Conservation (phyloP, 2,888 invertebrate species). For the Lordiphosa fenestrarum region DNA sequence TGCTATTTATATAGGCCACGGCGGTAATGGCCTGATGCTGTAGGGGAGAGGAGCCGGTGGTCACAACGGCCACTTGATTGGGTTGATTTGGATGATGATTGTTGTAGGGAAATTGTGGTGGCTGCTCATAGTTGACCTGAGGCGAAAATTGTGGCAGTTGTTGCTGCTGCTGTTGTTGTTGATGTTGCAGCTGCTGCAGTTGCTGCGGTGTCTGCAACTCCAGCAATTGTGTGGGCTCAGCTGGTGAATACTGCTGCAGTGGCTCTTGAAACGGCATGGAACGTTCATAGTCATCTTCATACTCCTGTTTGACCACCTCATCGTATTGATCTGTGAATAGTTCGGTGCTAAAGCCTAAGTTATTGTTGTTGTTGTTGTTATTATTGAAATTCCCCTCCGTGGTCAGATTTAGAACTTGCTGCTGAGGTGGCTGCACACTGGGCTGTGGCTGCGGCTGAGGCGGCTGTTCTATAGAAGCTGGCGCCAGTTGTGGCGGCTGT, state of each 20-base stretch:
- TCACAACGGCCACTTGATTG: not conserved
- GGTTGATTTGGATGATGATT: constrained; percentile 30
- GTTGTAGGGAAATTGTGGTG: constrained; percentile 12
- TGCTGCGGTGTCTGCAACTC: constrained; percentile 70
- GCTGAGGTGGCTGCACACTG: constrained; percentile 5
- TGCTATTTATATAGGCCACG: constrained; percentile 66
- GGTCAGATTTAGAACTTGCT: constrained; percentile 9
- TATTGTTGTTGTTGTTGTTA: constrained; percentile 40
- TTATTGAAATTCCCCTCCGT: constrained; percentile 16
- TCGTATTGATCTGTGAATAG: constrained; percentile 73
- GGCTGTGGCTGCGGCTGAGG: constrained; percentile 7
- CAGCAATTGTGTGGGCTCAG: constrained; percentile 58
- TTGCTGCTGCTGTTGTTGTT: constrained; percentile 53
- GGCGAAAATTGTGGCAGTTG: constrained; percentile 31
- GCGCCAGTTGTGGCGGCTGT: constrained; percentile 26
- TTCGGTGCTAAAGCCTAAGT: constrained; percentile 64
- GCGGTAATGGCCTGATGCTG: constrained; percentile 64
- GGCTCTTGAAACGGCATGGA: constrained; percentile 58
- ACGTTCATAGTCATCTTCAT: constrained; percentile 66
- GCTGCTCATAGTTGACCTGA: constrained; percentile 34
- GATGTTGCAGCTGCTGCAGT: constrained; percentile 56
- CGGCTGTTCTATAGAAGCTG: constrained; percentile 2
- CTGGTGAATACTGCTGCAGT: constrained; percentile 59
- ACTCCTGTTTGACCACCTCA: constrained; percentile 64
- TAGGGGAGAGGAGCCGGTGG: constrained; percentile 17